These are phyloP conservation scores for Gortyna flavago DNA, from an alignment of 2,888 invertebrate species.

Conservation along the genomic window DNA sequence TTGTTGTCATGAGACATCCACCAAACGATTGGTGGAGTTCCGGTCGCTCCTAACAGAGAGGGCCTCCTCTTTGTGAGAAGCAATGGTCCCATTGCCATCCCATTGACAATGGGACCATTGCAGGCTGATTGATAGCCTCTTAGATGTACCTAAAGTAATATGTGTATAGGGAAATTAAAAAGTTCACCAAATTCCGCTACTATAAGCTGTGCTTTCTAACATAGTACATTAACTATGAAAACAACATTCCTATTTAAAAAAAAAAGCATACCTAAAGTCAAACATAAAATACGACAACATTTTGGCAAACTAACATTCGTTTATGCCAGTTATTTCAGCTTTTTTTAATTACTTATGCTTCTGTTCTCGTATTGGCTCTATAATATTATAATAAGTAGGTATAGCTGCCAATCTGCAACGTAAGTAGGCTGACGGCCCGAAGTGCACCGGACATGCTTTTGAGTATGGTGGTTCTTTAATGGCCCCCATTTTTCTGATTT, in stretches of 20 bases:
- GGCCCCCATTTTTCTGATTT: background rate
- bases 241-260: too few relatives aligned
- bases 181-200: too few relatives aligned
- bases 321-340: background rate
- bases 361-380: background rate
- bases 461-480: too few relatives aligned
- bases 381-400: background rate
- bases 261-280: too few relatives aligned
- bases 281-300: background rate
- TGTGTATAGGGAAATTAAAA: background rate
- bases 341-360: background rate
- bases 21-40: background rate
- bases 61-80: too few relatives aligned
- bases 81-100: too few relatives aligned
- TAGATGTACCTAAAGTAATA: background rate
- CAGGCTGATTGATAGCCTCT: background rate
- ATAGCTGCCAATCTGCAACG: background rate
- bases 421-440: background rate
- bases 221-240: background rate
- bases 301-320: background rate
- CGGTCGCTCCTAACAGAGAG: background rate
- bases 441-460: too few relatives aligned
- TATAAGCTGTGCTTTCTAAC: background rate
- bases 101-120: too few relatives aligned
- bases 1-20: too few relatives aligned